Evolutionary conservation across 2,888 invertebrate species (phyloP).

Genomic region (Chymomyza procnemis): DNA sequence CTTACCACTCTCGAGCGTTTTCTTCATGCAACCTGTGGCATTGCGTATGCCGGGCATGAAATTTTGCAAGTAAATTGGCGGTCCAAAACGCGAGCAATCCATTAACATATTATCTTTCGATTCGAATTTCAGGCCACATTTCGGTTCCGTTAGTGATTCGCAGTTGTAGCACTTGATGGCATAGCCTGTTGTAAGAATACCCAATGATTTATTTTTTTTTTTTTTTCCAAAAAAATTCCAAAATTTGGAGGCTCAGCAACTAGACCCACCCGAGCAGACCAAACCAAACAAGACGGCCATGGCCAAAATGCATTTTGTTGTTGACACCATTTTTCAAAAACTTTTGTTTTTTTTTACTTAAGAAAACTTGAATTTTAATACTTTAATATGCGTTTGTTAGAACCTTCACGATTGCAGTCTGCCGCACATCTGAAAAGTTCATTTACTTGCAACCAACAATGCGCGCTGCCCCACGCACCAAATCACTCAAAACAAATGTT

Average conservation of each 20-base stretch:
- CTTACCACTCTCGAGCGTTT: conserved; percentile 73
- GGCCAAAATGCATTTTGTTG: conserved; percentile 60
- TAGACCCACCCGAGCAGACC: conserved; percentile 54
- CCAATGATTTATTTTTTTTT: too few species aligned
- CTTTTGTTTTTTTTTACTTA: not conserved
- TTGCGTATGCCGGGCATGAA: conserved; percentile 55
- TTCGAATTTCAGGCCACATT: conserved; percentile 75
- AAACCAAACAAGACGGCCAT: conserved; percentile 61
- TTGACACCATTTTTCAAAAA: conserved; percentile 49
- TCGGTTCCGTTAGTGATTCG: conserved; percentile 65
- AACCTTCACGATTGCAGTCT: conserved; percentile 51
- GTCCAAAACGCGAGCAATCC: conserved; percentile 65
- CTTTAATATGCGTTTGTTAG: conserved; percentile 20
- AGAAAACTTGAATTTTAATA: not conserved
- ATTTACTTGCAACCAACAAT: not conserved
- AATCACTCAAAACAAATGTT: conserved; percentile 7
- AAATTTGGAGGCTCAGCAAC: not conserved
- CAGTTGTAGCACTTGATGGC: conserved; percentile 77
- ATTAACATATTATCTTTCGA: conserved; percentile 54
- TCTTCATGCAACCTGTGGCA: conserved; percentile 77
- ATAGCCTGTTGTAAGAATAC: conserved; percentile 62
- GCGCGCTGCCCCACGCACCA: not conserved
- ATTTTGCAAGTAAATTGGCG: conserved; percentile 69
- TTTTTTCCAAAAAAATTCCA: conserved; percentile 6
- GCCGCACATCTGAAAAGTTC: conserved; percentile 59